A percentile compares a stretch with the other conserved stretches of the same genome.
phyloP scores from a whole-genome alignment of 2,113 vertebrate species.

The Melierax canorus region DNA sequence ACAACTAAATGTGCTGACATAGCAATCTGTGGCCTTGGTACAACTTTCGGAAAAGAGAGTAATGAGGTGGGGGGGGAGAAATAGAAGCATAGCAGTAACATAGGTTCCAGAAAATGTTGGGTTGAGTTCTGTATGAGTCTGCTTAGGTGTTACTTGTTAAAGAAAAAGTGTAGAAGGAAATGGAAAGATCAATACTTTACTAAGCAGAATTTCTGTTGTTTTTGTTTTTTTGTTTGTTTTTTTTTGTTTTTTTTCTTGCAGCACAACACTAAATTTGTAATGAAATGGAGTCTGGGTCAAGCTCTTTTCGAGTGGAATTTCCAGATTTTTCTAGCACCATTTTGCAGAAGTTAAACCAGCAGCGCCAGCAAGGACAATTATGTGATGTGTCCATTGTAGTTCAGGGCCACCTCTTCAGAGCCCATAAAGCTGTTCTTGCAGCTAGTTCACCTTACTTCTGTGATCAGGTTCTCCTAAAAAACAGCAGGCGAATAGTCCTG shows the following conservation, averaged over 20 bases:
- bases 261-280: conserved; percentile 70
- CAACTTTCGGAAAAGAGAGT: neutral
- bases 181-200: neutral
- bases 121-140: neutral
- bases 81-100: neutral
- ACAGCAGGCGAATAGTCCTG: conserved; percentile 82
- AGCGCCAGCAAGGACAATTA: conserved; percentile 84
- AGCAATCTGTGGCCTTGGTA: neutral
- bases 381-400: conserved; percentile 87
- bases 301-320: conserved; percentile 86
- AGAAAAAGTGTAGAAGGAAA: neutral
- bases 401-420: conserved; percentile 85
- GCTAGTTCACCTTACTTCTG: conserved; percentile 90
- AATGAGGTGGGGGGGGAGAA: neutral
- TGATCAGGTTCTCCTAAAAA: conserved; percentile 88
- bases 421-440: conserved; percentile 86
- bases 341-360: conserved; percentile 87
- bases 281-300: conserved; percentile 84
- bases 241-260: conserved; percentile 6
- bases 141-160: neutral
- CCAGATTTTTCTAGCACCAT: conserved; percentile 87
- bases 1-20: neutral
- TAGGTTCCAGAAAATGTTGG: neutral
- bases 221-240: neutral
- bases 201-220: conserved; percentile 5